Evolutionary conservation across 2,113 vertebrate species (phyloP), one percentile per base, ranked within the genome.

Genomic region (Athene cunicularia): DNA sequence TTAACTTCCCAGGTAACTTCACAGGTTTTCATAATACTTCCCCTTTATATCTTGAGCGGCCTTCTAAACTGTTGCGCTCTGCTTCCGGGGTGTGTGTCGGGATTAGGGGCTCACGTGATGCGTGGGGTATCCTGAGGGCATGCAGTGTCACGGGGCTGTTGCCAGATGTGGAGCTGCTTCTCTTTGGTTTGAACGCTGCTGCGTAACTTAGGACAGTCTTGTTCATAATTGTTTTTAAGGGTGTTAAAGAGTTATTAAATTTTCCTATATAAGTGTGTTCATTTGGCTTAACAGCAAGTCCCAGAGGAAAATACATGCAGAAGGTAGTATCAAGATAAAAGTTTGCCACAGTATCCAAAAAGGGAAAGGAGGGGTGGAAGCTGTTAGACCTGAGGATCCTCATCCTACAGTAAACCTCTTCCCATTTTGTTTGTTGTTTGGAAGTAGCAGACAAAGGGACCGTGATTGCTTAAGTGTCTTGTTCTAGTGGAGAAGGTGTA

Each of bases 161-260:
- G 47, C 43, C 52, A 62, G 5, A 58, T 12, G 11, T 52, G 56
- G 20, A 58, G 32, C 28, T 86, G 14, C 62, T 80, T 52, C 67
- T 72, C 37, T 20, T 32, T 64, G 0, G 0, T 52, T 76, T 70
- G 72, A 70, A 32, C 0, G 1, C 22, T 50, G 14, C 64, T 52
- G 11, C 2, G 1, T 32, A 45, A 52, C 7, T 53, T 30, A 9
- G 4, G 32, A 35, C 0, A 1, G 10, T 43, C 33, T 26, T 45
- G 32, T 33, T 75, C 28, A 9, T 47, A 56, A 26, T 13, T 80
- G 32, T 58, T 55, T 47, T 55, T 76, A 37, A 80, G 39, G 3
- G 28, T 55, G 24, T 75, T 75, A 49, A 49, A 49, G 24, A 45
- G 32, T 68, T 67, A 32, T 12, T 89, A 49, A 5, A 33, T 80